Conservation (phyloP, 2,888 invertebrate genomes). For the Liodrosophila aerea region DNA sequence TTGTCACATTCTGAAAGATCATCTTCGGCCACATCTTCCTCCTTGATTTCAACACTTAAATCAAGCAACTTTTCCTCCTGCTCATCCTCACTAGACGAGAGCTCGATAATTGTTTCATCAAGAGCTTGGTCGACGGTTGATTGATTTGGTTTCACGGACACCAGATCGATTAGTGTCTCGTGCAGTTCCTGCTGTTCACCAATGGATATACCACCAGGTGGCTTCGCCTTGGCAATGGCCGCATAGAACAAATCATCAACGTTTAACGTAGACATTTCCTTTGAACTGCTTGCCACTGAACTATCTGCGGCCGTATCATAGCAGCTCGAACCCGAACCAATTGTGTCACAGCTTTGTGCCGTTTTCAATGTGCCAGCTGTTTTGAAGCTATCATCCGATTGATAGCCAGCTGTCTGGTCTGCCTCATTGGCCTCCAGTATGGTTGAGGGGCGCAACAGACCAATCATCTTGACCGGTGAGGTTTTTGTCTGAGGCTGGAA, state of each 20-base stretch:
- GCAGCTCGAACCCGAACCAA: constrained; percentile 64
- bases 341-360: no score
- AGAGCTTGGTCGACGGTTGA: constrained; percentile 8
- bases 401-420: constrained; percentile 29
- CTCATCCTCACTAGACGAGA: constrained; percentile 59
- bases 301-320: constrained; percentile 79
- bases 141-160: constrained; percentile 7
- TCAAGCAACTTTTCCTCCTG: not conserved
- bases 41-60: constrained; percentile 15
- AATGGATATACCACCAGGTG: constrained; percentile 34
- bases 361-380: constrained; percentile 64
- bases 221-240: constrained; percentile 52
- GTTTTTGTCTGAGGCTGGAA: constrained; percentile 47
- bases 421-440: constrained; percentile 79
- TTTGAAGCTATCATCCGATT: constrained; percentile 63
- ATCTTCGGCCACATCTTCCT: constrained; percentile 35
- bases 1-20: constrained; percentile 47
- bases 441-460: constrained; percentile 80
- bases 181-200: constrained; percentile 49
- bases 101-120: constrained; percentile 67
- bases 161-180: constrained; percentile 66
- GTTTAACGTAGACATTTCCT: constrained; percentile 26
- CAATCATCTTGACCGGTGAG: constrained; percentile 81
- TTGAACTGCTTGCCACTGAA: constrained; percentile 42
- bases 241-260: constrained; percentile 55